Base-by-base conservation (phyloP, 2,888 invertebrate genomes). In the Pycnomerus fuliginosus region DNA sequence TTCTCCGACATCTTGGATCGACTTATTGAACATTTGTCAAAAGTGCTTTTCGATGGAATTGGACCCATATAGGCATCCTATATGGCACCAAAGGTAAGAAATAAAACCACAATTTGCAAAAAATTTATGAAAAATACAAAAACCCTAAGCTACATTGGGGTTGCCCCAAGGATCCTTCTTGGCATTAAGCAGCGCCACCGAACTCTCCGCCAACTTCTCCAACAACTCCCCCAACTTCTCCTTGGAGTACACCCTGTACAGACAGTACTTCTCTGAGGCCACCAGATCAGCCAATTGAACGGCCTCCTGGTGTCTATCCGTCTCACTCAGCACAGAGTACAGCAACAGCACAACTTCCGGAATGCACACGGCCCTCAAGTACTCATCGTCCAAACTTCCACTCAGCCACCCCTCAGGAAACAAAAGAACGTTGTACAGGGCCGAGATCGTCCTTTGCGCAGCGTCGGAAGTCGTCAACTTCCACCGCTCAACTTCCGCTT, bases 321-420 rank as follows among this genome's bases (percentile, higher is more conserved):
- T 84, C 55, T 86, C 82, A 53, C 84, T 83, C 62, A 95, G 76
- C 11, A 95, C 86, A 45, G 84, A 86, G 54, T 90, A 80, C 16
- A 95, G 75, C 20, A 95, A 75, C 44, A 90, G 74, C 3, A 84
- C 81, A 37, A 91, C 68, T 76, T 93, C 87, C 1, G 95, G 95
- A 59, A 96, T 83, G 61, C 90, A 92, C 12, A 87, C 76, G 49
- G 85, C 81, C 32, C 93, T 80, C 28, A 96, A 74, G 54, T 85
- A 76, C 22, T 75, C 72, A 5, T 69, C 68, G 45, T 76, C 76
- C 36, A 76, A 74, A 11, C 76, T 71, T 67, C 93, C 93, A 28
- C 83, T 80, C 44, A 96, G 77, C 95, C 95, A 96, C 3, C 95
- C 87, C 57, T 90, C 87, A 2, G 93, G 90, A 67, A 96, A 95